Percentiles rank a stretch among this genome's conserved stretches.
These are phyloP conservation scores for Pheosia gnoma DNA, from an alignment of 2,888 invertebrate genomes.

Conservation along the genomic window DNA sequence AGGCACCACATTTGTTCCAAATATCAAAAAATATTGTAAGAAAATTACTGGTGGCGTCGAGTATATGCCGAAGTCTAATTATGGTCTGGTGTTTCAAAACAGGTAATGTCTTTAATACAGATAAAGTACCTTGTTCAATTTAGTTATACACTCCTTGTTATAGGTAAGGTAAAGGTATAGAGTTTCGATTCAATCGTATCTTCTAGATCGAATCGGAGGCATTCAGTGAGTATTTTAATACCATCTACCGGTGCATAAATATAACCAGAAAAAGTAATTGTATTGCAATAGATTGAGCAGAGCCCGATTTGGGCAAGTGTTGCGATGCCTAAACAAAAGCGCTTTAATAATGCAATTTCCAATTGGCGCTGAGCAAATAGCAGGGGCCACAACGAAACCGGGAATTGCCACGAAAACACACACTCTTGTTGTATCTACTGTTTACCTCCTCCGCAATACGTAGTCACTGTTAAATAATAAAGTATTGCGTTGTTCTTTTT, in stretches of 20 bases:
- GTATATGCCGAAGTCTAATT: too few species aligned
- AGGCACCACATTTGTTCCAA: too few species aligned
- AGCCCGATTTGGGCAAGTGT: constrained; percentile 61
- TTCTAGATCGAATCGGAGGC: too few species aligned
- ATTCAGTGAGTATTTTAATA: too few species aligned
- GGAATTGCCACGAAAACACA: constrained; percentile 54
- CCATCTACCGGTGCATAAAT: not conserved
- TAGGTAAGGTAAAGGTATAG: too few species aligned
- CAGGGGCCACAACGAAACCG: constrained; percentile 64
- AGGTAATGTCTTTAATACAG: too few species aligned
- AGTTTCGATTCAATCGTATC: too few species aligned
- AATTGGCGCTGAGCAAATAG: constrained; percentile 82
- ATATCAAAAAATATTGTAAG: too few species aligned
- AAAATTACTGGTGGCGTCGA: too few species aligned
- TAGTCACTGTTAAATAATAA: constrained; percentile 21
- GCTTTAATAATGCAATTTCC: constrained; percentile 84
- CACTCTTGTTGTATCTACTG: constrained; percentile 49
- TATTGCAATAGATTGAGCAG: constrained; percentile 16
- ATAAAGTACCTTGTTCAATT: too few species aligned
- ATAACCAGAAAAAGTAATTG: constrained; percentile 6
- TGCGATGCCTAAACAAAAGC: constrained; percentile 80
- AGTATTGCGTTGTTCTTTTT: constrained; percentile 16
- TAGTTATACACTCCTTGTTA: too few species aligned
- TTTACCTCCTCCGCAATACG: constrained; percentile 21
- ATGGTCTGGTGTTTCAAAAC: too few species aligned